A percentile compares a stretch with the other conserved stretches of the same genome.
Conservation (phyloP, 2,113 vertebrate genomes). For the human region GRCh38 chr13:48281001-48281500, state of each 20-base stretch:
- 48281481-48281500: not conserved
- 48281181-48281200: not conserved
- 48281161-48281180: not conserved
- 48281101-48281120: not conserved
- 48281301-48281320: not conserved
- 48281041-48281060: not conserved
- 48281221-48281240: not conserved
- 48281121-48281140: not conserved
- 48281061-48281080: not conserved
- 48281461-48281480: not conserved
- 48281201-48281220: not conserved
- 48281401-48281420: not conserved
- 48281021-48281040: not conserved
- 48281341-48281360: not conserved
- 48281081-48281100: not conserved
- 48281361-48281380: not conserved
- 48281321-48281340: not conserved
- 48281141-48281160: not conserved
- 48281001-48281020: not conserved
- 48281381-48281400: not conserved
- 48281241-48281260: not conserved
- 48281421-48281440: constrained; percentile 35
- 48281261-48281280: not conserved
- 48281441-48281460: constrained; percentile 25
- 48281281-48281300: not conserved